Evolutionary conservation across 2,113 vertebrate species (phyloP).

Genomic region (Bagarius yarrelli): DNA sequence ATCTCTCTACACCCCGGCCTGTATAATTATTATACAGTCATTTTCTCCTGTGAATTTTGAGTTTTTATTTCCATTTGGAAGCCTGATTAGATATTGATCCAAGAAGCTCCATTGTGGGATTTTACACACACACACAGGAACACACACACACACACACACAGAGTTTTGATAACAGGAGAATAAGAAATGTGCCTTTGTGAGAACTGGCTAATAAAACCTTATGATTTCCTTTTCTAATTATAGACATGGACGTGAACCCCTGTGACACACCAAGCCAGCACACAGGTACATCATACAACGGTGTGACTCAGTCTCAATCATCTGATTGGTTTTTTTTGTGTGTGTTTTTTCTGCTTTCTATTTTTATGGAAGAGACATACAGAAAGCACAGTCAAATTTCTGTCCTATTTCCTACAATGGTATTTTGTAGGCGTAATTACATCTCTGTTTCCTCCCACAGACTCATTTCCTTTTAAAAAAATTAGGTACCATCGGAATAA

Average conservation of each 20-base stretch:
- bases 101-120: conserved; percentile 57
- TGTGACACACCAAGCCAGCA: conserved; percentile 65
- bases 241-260: conserved; percentile 55
- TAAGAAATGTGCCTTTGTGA: conserved; percentile 23
- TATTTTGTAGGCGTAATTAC: not conserved
- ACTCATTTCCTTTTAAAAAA: not conserved
- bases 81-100: conserved; percentile 67
- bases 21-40: conserved; percentile 34
- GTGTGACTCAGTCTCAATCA: not conserved
- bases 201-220: conserved; percentile 40
- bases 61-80: conserved; percentile 62
- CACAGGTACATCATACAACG: conserved; percentile 29
- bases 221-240: conserved; percentile 44
- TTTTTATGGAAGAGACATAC: not conserved
- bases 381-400: not conserved
- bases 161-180: conserved; percentile 37
- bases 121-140: not conserved
- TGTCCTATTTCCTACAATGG: not conserved
- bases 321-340: not conserved
- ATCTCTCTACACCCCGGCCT: not conserved
- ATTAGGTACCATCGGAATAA: not conserved
- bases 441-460: not conserved
- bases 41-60: conserved; percentile 68
- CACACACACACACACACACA: conserved; percentile 1
- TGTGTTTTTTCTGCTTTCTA: not conserved